Base-by-base conservation (phyloP, 2,888 invertebrate species). In the Macrosiphum euphorbiae region DNA sequence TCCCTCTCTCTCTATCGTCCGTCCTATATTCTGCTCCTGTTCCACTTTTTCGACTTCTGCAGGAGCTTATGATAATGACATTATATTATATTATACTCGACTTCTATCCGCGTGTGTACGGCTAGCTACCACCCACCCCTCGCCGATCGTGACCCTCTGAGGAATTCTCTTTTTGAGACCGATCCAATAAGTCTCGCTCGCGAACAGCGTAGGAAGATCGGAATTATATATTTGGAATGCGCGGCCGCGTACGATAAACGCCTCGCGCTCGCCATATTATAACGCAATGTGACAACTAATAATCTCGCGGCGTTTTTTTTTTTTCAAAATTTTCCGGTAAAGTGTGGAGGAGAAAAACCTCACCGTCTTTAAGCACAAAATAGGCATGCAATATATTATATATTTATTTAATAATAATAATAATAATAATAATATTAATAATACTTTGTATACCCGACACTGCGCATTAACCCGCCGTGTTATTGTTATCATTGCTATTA, bases 201-300 rank as follows among this genome's bases (percentile, higher is more conserved):
- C 94, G 61, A 87, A 94, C 91, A 88, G 95, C 95, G 95, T 95
- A 95, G 95, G 95, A 88, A 94, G 95, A 95, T 94, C 50, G 94
- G 94, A 92, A 94, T 94, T 95, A 94, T 94, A 89, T 44, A 94
- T 94, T 95, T 93, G 95, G 94, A 95, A 94, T 94, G 94, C 94
- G 92, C 50, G 88, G n/a, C 47, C 28, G 55, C 44, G 3, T 41
- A 41, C 3, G 28, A 50, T 50, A 24, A 50, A 88, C 88, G 88
- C 88, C 88, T 52, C 88, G 86, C 86, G 78, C 35, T 78, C 24
- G 78, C 78, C 78, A 78, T 78, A 78, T 78, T 78, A 35, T 78
- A 78, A 78, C 35, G 78, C 78, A 20, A 44, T n/a, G 89, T 50
- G 91, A 91, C 91, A 55, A 35, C 78, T 35, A 78, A 78, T 35